Evolutionary conservation across 1,140 invertebrate species (phyloP), one percentile per base, ranked within the genome.

Genomic region (Sminthurides bifidus): DNA sequence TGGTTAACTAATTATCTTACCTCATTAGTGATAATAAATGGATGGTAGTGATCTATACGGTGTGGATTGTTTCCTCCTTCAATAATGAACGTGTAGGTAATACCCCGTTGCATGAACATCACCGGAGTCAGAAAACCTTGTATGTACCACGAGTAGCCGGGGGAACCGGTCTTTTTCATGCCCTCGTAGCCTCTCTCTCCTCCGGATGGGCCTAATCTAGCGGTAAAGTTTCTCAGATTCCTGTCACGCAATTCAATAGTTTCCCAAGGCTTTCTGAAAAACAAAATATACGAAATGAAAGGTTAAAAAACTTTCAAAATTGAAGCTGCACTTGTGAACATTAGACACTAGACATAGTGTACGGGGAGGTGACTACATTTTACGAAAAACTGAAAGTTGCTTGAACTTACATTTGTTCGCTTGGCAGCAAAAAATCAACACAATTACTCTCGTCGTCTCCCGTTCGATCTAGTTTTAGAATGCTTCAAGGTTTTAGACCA

Each of bases 41-140:
- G 92, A 76, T 96, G 91, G 72, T 94, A 94, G 66, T 81, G 78
- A 44, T 85, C 80, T 0, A 87, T 75, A 59, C 85, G 89, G 67
- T 92, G 85, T 3, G 88, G 87, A 74, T 93, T 87, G 66, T 91
- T 90, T 1, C 90, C 90, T 29, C 89, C 90, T 54, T 79, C 76
- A 24, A 91, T 81, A 40, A 68, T 77, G 65, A 93, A 91, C 12
- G 77, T 81, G 72, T 95, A 95, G 0, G 81, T 85, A 12, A 89
- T 73, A 12, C 88, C 88, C 48, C 92, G 72, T 61, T 87, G 80
- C 43, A 96, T 72, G 75, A 86, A 92, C 30, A 95, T 70, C 68
- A 92, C 87, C 0, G 92, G 89, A 23, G 81, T 78, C 53, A 96
- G 70, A 65, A 81, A 79, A 0, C 92, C 92, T 71, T 95, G 92